Percentiles rank a stretch among this genome's conserved stretches.
Evolutionary conservation across 2,888 invertebrate genomes (phyloP).

Genomic region (Drosophila hawaiiensis): DNA sequence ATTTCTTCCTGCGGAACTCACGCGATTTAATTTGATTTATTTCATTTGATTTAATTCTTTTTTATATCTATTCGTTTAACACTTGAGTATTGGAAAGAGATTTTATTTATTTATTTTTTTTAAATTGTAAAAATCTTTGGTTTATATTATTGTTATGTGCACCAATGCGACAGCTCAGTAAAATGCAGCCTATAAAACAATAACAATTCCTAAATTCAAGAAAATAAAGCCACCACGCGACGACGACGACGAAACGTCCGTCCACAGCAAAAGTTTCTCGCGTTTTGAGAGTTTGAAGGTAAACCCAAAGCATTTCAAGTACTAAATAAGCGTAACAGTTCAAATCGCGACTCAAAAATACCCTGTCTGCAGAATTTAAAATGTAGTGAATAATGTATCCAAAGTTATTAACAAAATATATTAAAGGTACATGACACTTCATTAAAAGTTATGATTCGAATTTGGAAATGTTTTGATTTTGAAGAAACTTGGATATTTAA

Average conservation of each 20-base stretch:
- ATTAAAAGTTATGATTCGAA: not conserved
- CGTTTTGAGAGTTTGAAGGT: constrained; percentile 52
- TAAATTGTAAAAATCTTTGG: not conserved
- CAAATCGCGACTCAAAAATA: constrained; percentile 2
- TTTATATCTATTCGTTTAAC: not conserved
- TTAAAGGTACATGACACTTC: not conserved
- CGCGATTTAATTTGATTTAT: constrained; percentile 11
- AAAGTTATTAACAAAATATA: not conserved
- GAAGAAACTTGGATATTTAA: not conserved
- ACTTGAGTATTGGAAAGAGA: constrained; percentile 12
- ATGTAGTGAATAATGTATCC: not conserved
- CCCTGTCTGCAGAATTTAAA: constrained; percentile 16
- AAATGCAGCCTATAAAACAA: constrained; percentile 40
- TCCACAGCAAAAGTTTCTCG: constrained; percentile 61
- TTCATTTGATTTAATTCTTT: constrained; percentile 10
- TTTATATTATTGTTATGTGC: constrained; percentile 14
- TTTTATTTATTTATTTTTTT: constrained; percentile 1
- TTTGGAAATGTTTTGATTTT: not conserved
- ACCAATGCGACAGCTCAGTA: constrained; percentile 39
- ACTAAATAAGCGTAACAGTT: not conserved
- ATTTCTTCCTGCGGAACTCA: constrained; percentile 21
- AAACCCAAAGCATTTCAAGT: constrained; percentile 28
- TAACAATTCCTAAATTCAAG: constrained; percentile 52
- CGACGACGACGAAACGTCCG: constrained; percentile 54
- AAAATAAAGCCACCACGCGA: constrained; percentile 50